Base-by-base conservation (phyloP, 1,140 invertebrate genomes). In the Patella vulgata region DNA sequence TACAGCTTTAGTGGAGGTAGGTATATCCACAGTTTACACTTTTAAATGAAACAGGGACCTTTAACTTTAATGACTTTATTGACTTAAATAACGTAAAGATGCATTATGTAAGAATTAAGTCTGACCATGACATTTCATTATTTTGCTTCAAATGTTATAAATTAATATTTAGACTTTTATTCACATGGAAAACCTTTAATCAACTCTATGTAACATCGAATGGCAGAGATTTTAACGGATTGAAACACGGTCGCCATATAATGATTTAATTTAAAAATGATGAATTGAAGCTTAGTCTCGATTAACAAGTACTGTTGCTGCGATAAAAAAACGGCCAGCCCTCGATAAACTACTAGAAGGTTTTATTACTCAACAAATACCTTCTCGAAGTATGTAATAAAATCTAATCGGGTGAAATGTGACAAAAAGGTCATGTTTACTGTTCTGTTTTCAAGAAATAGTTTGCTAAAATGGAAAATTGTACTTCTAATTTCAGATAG, bases 1-100 rank as follows among this genome's bases (percentile, higher is more conserved):
- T 48, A 88, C 96, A 71, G 93, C 90, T 0, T 80, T 97, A 40
- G 87, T 94, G 40, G 92, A 95, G 80, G 88, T 85, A 68, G 71
- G 61, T 65, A 19, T 11, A 42, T 44, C 14, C 8, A 12, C 1
- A 0, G 23, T 43, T 40, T 43, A 19, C 11, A 1, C 12, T 48
- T 1, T 11, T 48, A 12, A 36, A 19, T 31, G 9, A 3, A 8
- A 19, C 0, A 31, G 14, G 5, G 6, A 17, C n/a, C n/a, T n/a
- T n/a, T n/a, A n/a, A n/a, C n/a, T n/a, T n/a, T n/a, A n/a, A n/a
- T n/a, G n/a, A n/a, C n/a, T n/a, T n/a, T n/a, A n/a, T n/a, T n/a
- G n/a, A n/a, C n/a, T n/a, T n/a, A n/a, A n/a, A n/a, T n/a, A n/a
- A n/a, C n/a, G n/a, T n/a, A n/a, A n/a, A n/a, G n/a, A n/a, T n/a